Base-by-base conservation (phyloP, 2,797 vertebrate species). In the Pseudomugil gertrudae region DNA sequence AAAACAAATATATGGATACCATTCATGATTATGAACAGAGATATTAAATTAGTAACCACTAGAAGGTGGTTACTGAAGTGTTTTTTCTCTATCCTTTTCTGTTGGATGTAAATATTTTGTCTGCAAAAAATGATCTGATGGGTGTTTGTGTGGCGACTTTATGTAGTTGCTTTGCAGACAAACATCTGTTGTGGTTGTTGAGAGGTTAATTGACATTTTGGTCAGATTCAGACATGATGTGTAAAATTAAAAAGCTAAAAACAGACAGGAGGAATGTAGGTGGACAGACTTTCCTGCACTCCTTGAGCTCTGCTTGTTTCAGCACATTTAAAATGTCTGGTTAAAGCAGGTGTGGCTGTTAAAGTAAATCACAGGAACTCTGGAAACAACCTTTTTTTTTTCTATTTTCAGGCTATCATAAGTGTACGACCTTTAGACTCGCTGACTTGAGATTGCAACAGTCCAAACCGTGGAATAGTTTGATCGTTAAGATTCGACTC, bases 401-500 rank as follows among this genome's bases (percentile, higher is more conserved):
- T 51, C 19, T 7, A 19, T 24, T 27, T 47, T 35, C 11, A 47
- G 27, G 35, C 9, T 5, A 11, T 57, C n/a, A 63, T 0, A n/a
- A 67, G 40, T 13, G 8, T 2, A 52, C 54, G 35, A 47, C 64
- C 64, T 61, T 57, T 40, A 59, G 63, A 76, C 52, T 67, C 56
- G 56, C 24, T 8, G 47, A 40, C 54, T 11, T 54, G 47, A 71
- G 63, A 26, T 51, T 11, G 13, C 15, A 61, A 33, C 11, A 36
- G n/a, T 69, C 2, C 19, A 60, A 60, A 17, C 9, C 64, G 33
- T 24, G 14, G 9, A 51, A 1, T 29, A 3, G 7, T 21, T 52
- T 47, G 59, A 63, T 80, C 51, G 48, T 54, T 56, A 66, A 78
- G 57, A 61, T 69, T 79, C 74, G 30, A 45, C 29, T 29, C 13